Percentiles rank a stretch among this genome's conserved stretches.
These are phyloP conservation scores for Smutsia gigantea DNA, from an alignment of 2,797 vertebrate genomes.

Conservation along the genomic window DNA sequence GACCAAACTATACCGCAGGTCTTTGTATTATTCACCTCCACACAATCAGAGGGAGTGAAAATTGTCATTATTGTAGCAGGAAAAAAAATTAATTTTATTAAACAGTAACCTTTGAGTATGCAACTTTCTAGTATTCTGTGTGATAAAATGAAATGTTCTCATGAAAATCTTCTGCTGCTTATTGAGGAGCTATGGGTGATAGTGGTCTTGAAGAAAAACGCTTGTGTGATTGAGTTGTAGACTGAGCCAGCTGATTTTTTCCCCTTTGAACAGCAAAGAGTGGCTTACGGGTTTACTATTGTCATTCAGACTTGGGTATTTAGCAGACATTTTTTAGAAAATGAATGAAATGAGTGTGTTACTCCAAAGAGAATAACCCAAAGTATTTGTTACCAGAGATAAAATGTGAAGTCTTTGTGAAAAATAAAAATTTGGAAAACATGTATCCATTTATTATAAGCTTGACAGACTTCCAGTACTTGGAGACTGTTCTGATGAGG, in stretches of 20 bases:
- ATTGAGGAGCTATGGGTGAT: background rate
- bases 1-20: background rate
- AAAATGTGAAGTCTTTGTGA: background rate
- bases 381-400: background rate
- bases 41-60: background rate
- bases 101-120: background rate
- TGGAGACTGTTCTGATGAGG: background rate
- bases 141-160: background rate
- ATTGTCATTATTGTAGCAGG: background rate
- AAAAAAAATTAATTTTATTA: background rate
- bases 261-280: background rate
- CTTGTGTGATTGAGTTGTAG: background rate
- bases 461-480: background rate
- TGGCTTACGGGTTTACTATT: background rate
- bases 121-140: background rate
- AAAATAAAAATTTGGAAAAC: background rate
- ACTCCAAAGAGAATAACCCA: background rate
- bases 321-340: background rate
- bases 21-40: background rate
- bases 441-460: background rate
- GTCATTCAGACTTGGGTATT: background rate
- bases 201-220: background rate
- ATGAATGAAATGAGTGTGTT: background rate
- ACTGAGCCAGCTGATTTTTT: background rate
- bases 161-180: background rate